Conservation (phyloP, 2,113 vertebrate species). For the Aldabrachelys gigantea region DNA sequence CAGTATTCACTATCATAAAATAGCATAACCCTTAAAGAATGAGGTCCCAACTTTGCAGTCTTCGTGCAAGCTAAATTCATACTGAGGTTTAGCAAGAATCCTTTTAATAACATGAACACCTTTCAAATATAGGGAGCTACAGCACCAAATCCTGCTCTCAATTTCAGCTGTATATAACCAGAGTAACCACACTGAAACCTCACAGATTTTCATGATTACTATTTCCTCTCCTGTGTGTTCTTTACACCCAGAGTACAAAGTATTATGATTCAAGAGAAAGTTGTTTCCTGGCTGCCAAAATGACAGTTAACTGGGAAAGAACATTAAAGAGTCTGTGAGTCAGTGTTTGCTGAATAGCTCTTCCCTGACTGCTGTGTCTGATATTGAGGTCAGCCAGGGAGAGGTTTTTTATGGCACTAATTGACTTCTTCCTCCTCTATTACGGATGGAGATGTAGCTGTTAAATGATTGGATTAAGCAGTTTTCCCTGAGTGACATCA, state of each 20-base stretch:
- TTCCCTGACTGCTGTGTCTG: not conserved
- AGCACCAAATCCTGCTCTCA: not conserved
- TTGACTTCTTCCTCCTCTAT: slow-evolving; percentile 13
- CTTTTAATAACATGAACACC: not conserved
- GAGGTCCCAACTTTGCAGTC: not conserved
- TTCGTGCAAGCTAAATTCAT: not conserved
- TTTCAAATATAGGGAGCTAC: not conserved
- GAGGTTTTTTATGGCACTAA: slow-evolving; percentile 5
- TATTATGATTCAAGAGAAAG: not conserved
- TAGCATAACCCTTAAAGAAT: not conserved
- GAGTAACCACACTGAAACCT: not conserved
- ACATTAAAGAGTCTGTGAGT: not conserved
- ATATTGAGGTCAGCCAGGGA: not conserved
- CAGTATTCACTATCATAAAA: not conserved
- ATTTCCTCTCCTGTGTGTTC: not conserved
- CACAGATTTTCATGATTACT: not conserved
- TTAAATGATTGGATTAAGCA: slow-evolving; percentile 9
- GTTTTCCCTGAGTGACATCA: not conserved
- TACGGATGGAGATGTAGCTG: not conserved
- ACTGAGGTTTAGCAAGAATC: not conserved
- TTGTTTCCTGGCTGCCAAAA: not conserved
- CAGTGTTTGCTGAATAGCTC: not conserved
- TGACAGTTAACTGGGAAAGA: not conserved
- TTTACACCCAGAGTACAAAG: not conserved
- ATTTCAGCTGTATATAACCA: not conserved